Evolutionary conservation across 1,140 invertebrate species (phyloP).

Genomic region (Sinella curviseta): DNA sequence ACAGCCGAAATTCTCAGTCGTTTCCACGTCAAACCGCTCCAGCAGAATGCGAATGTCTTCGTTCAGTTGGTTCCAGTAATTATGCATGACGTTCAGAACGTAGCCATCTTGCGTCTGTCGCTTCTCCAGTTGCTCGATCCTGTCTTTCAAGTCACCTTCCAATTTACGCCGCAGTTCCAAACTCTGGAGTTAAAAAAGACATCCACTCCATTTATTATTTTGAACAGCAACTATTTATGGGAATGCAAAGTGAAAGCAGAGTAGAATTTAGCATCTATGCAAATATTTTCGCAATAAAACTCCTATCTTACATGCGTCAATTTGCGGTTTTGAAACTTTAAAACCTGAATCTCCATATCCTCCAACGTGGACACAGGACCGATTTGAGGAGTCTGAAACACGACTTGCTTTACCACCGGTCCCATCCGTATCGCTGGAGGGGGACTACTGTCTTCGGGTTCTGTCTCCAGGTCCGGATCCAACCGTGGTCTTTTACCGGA

Average conservation of each 20-base stretch:
- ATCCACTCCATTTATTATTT: background rate
- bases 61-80: conserved; percentile 97
- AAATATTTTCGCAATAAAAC: no score
- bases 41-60: conserved; percentile 92
- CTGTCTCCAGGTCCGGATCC: no score
- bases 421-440: no score
- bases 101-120: conserved; percentile 96
- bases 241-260: no score
- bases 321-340: conserved; percentile 97
- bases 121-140: conserved; percentile 96
- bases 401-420: conserved; percentile 61
- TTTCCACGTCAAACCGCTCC: conserved; percentile 95
- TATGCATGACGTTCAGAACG: conserved; percentile 94
- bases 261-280: background rate
- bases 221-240: no score
- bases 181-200: conserved; percentile 60
- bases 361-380: conserved; percentile 90
- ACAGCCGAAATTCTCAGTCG: conserved; percentile 94
- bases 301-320: conserved; percentile 74
- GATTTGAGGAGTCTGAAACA: conserved; percentile 88
- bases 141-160: conserved; percentile 82
- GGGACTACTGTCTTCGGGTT: no score
- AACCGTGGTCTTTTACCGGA: no score
- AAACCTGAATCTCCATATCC: conserved; percentile 95
- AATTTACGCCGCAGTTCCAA: conserved; percentile 85